Evolutionary conservation across 2,888 invertebrate species (phyloP).

Genomic region (Rutpela maculata): DNA sequence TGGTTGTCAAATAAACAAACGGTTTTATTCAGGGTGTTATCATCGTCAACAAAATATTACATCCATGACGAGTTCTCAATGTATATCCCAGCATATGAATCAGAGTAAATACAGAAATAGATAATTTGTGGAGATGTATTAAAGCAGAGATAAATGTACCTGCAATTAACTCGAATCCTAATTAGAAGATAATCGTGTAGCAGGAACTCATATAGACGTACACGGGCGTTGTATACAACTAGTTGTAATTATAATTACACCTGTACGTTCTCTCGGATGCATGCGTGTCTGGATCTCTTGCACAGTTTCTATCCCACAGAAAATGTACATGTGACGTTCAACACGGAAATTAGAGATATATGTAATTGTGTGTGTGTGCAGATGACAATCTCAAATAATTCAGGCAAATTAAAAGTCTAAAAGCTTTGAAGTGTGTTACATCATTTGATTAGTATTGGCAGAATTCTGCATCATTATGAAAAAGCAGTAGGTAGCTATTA

Average conservation of each 20-base stretch:
- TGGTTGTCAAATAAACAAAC: no score
- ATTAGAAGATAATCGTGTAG: slow-evolving; percentile 56
- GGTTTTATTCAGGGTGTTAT: no score
- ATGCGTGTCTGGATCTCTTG: slow-evolving; percentile 8
- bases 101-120: neutral
- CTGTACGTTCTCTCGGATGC: slow-evolving; percentile 40
- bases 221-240: slow-evolving; percentile 23
- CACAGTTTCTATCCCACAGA: slow-evolving; percentile 1
- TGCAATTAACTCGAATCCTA: slow-evolving; percentile 55
- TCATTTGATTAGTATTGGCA: neutral
- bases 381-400: neutral
- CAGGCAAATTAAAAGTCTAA: neutral
- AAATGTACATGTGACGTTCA: slow-evolving; percentile 1
- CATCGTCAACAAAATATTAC: no score
- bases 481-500: neutral
- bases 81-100: neutral
- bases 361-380: slow-evolving; percentile 8
- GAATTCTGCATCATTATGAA: neutral
- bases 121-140: neutral
- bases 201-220: slow-evolving; percentile 48
- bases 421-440: neutral
- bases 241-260: slow-evolving; percentile 50
- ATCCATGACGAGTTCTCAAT: neutral
- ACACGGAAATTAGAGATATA: slow-evolving; percentile 7
- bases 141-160: slow-evolving; percentile 23